Evolutionary conservation across 2,888 invertebrate genomes (phyloP).

Genomic region (Drosophila nr. medialis): DNA sequence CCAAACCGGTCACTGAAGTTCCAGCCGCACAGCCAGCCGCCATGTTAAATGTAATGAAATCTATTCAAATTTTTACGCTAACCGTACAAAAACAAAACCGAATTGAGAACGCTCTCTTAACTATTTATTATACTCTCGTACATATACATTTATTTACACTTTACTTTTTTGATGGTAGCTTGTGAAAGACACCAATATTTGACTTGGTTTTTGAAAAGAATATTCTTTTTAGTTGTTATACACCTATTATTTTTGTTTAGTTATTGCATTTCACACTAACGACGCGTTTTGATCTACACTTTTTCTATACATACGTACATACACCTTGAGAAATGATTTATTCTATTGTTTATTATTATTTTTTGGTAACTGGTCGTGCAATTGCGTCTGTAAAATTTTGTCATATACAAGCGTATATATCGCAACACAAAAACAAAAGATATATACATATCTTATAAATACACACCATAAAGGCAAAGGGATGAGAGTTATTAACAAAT

Average conservation of each 20-base stretch:
- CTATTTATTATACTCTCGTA: conserved; percentile 50
- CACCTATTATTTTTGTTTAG: conserved; percentile 21
- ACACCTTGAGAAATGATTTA: conserved; percentile 32
- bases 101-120: conserved; percentile 56
- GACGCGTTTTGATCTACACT: conserved; percentile 42
- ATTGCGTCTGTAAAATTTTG: conserved; percentile 63
- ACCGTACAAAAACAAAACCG: conserved; percentile 50
- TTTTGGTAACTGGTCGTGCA: conserved; percentile 70
- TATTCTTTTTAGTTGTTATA: conserved; percentile 20
- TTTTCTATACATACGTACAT: conserved; percentile 15
- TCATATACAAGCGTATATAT: conserved; percentile 44
- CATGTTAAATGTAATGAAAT: conserved; percentile 85
- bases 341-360: conserved; percentile 32
- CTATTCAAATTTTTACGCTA: conserved; percentile 73
- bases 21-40: conserved; percentile 85
- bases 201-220: conserved; percentile 70
- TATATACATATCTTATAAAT: conserved; percentile 24
- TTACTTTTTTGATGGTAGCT: conserved; percentile 66
- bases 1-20: conserved; percentile 90
- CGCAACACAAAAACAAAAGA: conserved; percentile 13
- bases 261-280: conserved; percentile 61
- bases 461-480: conserved; percentile 28
- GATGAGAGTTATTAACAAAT: conserved; percentile 54
- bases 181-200: conserved; percentile 65
- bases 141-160: conserved; percentile 37